Evolutionary conservation across 2,113 vertebrate species (phyloP), one percentile per base, ranked within the genome.

Genomic region (Gorsachius goisagi): DNA sequence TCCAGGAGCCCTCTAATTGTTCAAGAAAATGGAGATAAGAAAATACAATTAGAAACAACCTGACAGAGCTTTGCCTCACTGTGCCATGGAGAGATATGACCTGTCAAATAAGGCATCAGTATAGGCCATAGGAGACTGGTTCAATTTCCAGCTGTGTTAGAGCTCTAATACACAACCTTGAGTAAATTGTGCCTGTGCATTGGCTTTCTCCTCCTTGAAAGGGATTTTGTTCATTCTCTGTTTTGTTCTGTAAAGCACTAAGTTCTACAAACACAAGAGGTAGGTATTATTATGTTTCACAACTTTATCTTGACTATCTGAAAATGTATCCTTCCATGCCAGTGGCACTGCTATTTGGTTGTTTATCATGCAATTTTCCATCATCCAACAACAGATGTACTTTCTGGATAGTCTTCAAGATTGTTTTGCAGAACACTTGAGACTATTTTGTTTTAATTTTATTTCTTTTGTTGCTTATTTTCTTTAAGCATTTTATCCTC

Each of bases 401-500:
- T 88, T 95, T 88, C 82, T 93, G 95, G 88, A 86, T 37, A 59
- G 37, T 23, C 55, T 71, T 97, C 90, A 88, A 81, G 63, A 92
- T 20, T 59, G 33, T 71, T 93, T 91, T 80, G 88, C 47, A 71
- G 68, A 91, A 13, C 27, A 67, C 56, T 92, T 74, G 45, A 93
- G 79, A 90, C 10, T 84, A 49, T 64, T 95, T 81, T 83, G 28
- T 67, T 91, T 94, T 67, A 85, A 77, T 95, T 96, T 93, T 88
- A 52, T 92, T 88, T 92, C 63, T 93, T 90, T 88, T 83, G 78
- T 90, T 93, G 26, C 9, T 96, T 90, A 72, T 90, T 95, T 92
- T 92, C 75, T 92, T 90, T 49, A 90, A 86, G 47, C 11, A 64
- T 92, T 94, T 94, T 92, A 84, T 94, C 75, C 50, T 91, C 26